These are phyloP conservation scores for Apis dorsata DNA, from an alignment of 1,140 invertebrate species.

Conservation along the genomic window DNA sequence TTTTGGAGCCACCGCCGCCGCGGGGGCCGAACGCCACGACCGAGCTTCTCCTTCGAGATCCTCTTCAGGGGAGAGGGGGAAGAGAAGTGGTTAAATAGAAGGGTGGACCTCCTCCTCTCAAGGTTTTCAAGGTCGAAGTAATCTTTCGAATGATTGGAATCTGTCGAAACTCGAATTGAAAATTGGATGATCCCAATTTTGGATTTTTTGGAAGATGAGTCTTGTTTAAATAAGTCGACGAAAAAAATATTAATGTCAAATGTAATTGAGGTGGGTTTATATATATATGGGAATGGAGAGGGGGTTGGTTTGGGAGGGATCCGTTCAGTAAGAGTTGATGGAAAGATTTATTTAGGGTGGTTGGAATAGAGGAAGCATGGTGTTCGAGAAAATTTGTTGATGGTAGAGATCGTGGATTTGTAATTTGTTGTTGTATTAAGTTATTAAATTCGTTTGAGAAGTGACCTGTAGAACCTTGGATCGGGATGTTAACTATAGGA, in stretches of 20 bases:
- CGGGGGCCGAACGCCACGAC: constrained; percentile 46
- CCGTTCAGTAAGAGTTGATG: no score
- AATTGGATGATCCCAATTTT: neutral
- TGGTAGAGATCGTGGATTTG: no score
- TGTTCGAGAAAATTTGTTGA: no score
- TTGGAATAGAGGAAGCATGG: no score
- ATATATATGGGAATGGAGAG: neutral
- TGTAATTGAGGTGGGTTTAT: neutral
- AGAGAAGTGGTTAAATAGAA: neutral
- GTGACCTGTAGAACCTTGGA: constrained; percentile 43
- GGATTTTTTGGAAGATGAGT: no score
- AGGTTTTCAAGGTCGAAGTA: neutral
- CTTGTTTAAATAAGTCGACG: no score
- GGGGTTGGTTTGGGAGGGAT: no score
- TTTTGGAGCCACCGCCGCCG: constrained; percentile 53
- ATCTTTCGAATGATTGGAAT: no score
- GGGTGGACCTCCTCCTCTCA: neutral
- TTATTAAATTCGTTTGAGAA: neutral
- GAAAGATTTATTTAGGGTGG: no score
- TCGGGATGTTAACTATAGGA: constrained; percentile 1
- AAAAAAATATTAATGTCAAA: no score
- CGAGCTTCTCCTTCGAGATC: constrained; percentile 33
- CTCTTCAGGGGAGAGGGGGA: constrained; percentile 11
- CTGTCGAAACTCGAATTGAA: neutral
- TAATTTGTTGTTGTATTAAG: no score